These are phyloP conservation scores for Dichetophora obliterata DNA, from an alignment of 2,888 invertebrate genomes.

Conservation along the genomic window DNA sequence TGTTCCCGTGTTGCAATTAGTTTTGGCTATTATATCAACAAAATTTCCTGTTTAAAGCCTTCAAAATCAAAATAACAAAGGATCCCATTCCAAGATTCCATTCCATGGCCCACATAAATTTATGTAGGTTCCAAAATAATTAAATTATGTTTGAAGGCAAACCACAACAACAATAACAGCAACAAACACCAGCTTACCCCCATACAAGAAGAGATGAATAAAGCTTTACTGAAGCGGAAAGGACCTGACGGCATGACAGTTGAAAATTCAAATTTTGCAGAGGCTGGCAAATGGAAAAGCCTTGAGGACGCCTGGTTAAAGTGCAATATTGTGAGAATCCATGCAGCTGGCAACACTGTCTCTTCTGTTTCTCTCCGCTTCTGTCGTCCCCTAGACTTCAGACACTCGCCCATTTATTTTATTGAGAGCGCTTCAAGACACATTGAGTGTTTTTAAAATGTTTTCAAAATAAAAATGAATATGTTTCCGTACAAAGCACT, in stretches of 20 bases:
- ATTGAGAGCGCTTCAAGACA: background rate
- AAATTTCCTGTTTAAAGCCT: too few species aligned
- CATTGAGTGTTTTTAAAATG: background rate
- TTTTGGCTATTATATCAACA: too few species aligned
- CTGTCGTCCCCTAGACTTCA: background rate
- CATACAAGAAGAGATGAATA: background rate
- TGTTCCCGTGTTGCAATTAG: background rate
- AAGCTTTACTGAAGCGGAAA: background rate
- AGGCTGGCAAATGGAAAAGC: slow-evolving; percentile 23
- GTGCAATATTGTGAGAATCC: slow-evolving; percentile 32
- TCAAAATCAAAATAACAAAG: background rate
- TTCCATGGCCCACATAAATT: background rate
- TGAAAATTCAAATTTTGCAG: slow-evolving; percentile 25
- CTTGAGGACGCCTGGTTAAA: slow-evolving; percentile 20
- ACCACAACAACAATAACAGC: background rate
- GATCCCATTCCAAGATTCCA: background rate
- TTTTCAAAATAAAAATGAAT: slow-evolving; percentile 4
- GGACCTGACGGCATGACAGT: background rate
- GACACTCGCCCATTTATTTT: background rate
- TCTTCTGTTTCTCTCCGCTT: background rate
- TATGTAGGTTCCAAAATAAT: background rate
- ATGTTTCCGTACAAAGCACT: background rate
- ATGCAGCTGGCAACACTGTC: slow-evolving; percentile 15
- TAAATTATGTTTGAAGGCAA: background rate
- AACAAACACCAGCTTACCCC: background rate